These are phyloP conservation scores for Octonoba sinensis DNA, from an alignment of 2,888 invertebrate genomes.

Conservation along the genomic window DNA sequence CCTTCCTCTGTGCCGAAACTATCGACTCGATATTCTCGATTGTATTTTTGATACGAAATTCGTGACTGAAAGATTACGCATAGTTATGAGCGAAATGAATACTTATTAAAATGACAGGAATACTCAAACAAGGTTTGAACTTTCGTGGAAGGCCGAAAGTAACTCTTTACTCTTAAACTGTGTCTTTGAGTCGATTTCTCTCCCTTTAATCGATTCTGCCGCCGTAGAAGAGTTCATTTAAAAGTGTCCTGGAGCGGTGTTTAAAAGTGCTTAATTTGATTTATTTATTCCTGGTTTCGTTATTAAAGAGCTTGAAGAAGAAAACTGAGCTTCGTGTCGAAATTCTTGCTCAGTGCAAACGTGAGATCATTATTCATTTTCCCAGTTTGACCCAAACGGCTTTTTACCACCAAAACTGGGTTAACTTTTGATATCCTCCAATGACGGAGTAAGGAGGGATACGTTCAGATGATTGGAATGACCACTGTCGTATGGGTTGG, in stretches of 20 bases:
- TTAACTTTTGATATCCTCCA: conserved; percentile 16
- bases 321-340: conserved; percentile 6
- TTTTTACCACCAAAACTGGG: conserved; percentile 43
- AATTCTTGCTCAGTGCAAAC: conserved; percentile 16
- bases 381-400: conserved; percentile 38
- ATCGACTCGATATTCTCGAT: too few relatives aligned
- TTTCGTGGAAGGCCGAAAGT: too few relatives aligned
- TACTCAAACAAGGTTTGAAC: too few relatives aligned
- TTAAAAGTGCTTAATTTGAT: conserved; percentile 46
- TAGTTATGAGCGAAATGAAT: too few relatives aligned
- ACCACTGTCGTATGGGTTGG: conserved; percentile 38
- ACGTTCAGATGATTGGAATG: conserved; percentile 29
- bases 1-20: too few relatives aligned
- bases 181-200: too few relatives aligned
- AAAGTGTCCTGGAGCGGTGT: conserved; percentile 17
- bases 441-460: conserved; percentile 31
- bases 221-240: conserved; percentile 28
- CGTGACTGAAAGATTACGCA: too few relatives aligned
- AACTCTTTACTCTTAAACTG: too few relatives aligned
- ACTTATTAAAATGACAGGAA: too few relatives aligned
- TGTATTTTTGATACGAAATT: too few relatives aligned
- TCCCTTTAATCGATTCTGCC: neutral
- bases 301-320: conserved; percentile 2
- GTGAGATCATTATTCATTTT: conserved; percentile 40
- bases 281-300: conserved; percentile 26